Base-by-base conservation (phyloP, 2,797 vertebrate genomes). In the Myotis myotis region DNA sequence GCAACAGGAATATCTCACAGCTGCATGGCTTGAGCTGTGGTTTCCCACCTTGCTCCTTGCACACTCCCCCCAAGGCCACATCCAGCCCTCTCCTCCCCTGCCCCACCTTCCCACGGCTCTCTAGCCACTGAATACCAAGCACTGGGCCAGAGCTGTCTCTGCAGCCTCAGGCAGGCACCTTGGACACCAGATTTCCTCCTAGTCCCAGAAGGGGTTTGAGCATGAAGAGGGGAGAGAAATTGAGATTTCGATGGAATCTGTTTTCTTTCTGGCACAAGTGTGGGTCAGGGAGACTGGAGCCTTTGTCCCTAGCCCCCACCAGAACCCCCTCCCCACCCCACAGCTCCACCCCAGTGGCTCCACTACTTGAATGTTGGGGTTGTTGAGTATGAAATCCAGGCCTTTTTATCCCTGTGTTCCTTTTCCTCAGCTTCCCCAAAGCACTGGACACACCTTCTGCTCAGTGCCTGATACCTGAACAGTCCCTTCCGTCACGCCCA, bases 1-100 rank as follows among this genome's bases (percentile, higher is more conserved):
- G 88, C 53, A 60, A 91, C 93, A 96, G 95, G 75, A 90, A 47
- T 28, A 6, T 70, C 87, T 80, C n/a, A 1, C 78, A 88, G 75
- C 82, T 71, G 60, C 86, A 11, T 0, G 0, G 22, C 87, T 41
- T 20, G 30, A 79, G 72, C 72, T 87, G 82, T 28, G 60, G 68
- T 80, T 81, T 81, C 70, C 91, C 64, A 53, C 49, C 79, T 92
- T 89, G 70, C 74, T 75, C 30, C 66, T n/a, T 38, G 11, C 17
- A 11, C 1, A 1, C 36, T 75, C 22, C 28, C 70, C 7, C 1
- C 1, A 0, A 36, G 60, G 80, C n/a, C 47, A 71, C 6, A 64
- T 41, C 74, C 75, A 49, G 66, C 53, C 36, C 41, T 2, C 53
- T 44, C 17, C 23, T 80, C 33, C 64, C 72, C 82, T 8, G 28